Evolutionary conservation across 2,113 vertebrate genomes (phyloP), one percentile per base, ranked within the genome.

Genomic region (Myrmecobius fasciatus): DNA sequence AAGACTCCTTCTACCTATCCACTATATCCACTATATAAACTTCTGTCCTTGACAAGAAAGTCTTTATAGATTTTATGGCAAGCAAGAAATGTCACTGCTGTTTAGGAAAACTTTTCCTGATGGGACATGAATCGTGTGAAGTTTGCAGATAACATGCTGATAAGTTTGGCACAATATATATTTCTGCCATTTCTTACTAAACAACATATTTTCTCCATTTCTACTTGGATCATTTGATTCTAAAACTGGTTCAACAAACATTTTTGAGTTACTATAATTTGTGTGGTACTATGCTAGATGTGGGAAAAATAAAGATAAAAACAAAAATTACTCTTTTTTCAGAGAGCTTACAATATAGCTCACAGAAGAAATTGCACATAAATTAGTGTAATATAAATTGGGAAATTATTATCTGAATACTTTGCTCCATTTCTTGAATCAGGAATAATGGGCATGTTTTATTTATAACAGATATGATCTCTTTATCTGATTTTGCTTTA

Each of bases 11-110:
- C 67, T 36, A 36, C 52, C 94, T 52, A 52, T 46, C 4, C 8
- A 46, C 3, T 2, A 6, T 52, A 52, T 46, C 4, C 8, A 46
- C 3, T 2, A 6, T 26, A 7, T 6, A 54, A 48, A 93, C 12
- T 75, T 53, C 25, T 97, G 49, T 2, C 67, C 25, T 89, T 89
- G 24, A 96, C 28, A 2, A 95, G 60, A n/a, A 95, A 97, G 90
- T 0, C 7, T 90, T 47, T 93, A 48, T 17, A 90, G 49, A 6
- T n/a, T 49, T 20, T 91, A 36, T 12, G 17, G 31, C 17, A 14
- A 67, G 31, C 17, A 83, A 83, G n/a, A 83, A 83, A 83, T 83
- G 36, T 83, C 67, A 83, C 36, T 20, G 6, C 24, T 83, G 67
- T 43, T 83, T 22, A 83, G 67, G n/a, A 83, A 83, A 83, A 83